phyloP scores from a whole-genome alignment of 2,888 invertebrate species.

The Orchesella flavescens region DNA sequence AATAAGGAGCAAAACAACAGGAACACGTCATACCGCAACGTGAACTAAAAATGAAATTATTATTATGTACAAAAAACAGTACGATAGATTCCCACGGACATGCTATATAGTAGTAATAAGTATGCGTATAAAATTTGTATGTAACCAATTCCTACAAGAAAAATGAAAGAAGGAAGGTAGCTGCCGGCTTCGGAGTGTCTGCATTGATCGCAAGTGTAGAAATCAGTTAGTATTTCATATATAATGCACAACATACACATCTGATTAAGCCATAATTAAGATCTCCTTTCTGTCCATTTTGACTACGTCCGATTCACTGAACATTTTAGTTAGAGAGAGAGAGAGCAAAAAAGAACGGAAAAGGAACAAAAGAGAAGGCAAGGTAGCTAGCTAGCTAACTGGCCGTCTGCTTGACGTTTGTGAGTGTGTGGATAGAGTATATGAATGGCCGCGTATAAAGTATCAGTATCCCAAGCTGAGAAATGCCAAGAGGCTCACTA shows the following conservation, averaged over 20 bases:
- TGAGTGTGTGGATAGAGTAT: neutral
- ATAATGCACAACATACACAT: conserved; percentile 8
- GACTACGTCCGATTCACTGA: conserved; percentile 43
- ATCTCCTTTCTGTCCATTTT: conserved; percentile 57
- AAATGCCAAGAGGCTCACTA: neutral
- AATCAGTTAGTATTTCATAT: conserved; percentile 32
- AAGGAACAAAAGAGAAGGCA: conserved; percentile 22
- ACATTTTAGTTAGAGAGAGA: conserved; percentile 26
- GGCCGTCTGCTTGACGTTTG: conserved; percentile 8
- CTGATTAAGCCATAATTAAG: conserved; percentile 61
- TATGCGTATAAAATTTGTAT: neutral
- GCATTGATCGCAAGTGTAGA: neutral
- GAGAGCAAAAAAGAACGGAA: conserved; percentile 6
- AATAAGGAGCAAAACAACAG: conserved; percentile 43
- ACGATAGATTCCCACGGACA: conserved; percentile 51
- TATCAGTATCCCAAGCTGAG: too few species aligned
- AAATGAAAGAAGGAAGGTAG: conserved; percentile 41
- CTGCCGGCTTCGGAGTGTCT: conserved; percentile 36
- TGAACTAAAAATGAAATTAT: conserved; percentile 45
- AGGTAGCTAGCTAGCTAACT: conserved; percentile 7
- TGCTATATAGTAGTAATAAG: neutral
- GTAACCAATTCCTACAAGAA: neutral
- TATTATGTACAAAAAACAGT: conserved; percentile 3
- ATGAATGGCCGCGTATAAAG: too few species aligned
- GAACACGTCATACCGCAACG: conserved; percentile 31